These are phyloP conservation scores for Erynnis tages DNA, from an alignment of 2,888 invertebrate genomes.

Conservation along the genomic window DNA sequence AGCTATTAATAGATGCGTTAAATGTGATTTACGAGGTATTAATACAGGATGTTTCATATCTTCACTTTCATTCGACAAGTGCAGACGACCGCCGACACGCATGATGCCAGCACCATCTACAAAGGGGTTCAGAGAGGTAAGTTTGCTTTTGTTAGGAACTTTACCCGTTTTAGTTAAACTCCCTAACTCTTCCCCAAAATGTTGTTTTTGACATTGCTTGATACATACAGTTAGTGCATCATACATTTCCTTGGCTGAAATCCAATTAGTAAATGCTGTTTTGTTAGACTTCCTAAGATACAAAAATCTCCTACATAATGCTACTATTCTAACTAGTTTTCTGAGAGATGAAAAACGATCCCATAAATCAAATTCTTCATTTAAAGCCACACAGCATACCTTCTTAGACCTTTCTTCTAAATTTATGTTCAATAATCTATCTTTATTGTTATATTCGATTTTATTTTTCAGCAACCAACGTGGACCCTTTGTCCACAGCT, in stretches of 20 bases:
- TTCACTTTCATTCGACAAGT: constrained; percentile 22
- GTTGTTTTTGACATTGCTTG: background rate
- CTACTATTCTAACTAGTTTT: constrained; percentile 27
- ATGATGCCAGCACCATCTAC: constrained; percentile 29
- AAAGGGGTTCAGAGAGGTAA: constrained; percentile 33
- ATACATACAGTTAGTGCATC: constrained; percentile 17
- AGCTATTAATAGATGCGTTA: background rate
- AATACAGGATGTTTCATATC: constrained; percentile 28
- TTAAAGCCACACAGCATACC: background rate
- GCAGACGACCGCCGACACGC: constrained; percentile 36
- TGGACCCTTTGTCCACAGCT: constrained; percentile 32
- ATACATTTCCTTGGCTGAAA: constrained; percentile 23
- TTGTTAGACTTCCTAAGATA: constrained; percentile 3
- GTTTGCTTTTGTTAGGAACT: constrained; percentile 22
- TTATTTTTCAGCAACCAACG: constrained; percentile 17
- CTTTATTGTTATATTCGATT: constrained; percentile 3
- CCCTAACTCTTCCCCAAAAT: constrained; percentile 13
- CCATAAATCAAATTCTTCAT: constrained; percentile 21
- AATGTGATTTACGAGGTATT: background rate
- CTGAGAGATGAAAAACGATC: constrained; percentile 29
- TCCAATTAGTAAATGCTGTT: constrained; percentile 1
- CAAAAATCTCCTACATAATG: constrained; percentile 31
- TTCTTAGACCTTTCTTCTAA: constrained; percentile 20
- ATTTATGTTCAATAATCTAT: constrained; percentile 4
- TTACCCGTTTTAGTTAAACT: constrained; percentile 1